phyloP scores from a whole-genome alignment of 2,113 vertebrate species.

The Abramis brama region DNA sequence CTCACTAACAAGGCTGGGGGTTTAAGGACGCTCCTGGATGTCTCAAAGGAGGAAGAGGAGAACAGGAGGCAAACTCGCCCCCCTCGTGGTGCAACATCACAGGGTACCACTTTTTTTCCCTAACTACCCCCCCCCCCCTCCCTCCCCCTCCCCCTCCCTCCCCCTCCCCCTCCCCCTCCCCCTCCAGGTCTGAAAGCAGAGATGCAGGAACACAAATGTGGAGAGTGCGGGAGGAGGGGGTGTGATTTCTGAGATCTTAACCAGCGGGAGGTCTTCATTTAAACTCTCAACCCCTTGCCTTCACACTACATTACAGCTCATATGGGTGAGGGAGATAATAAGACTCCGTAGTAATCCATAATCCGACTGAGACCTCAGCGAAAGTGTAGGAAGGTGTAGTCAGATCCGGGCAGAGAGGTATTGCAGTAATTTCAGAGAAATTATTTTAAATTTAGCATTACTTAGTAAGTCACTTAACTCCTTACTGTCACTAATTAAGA shows the following conservation, averaged over 20 bases:
- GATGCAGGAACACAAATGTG: conserved; percentile 36
- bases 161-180: neutral
- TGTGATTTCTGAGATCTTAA: conserved; percentile 31
- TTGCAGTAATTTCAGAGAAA: neutral
- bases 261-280: conserved; percentile 35
- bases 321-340: conserved; percentile 45
- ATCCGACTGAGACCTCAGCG: conserved; percentile 40
- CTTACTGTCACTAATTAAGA: neutral
- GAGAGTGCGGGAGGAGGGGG: conserved; percentile 8
- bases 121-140: neutral
- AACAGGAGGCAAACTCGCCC: conserved; percentile 53
- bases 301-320: conserved; percentile 41
- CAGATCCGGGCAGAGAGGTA: neutral
- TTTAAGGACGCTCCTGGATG: conserved; percentile 61
- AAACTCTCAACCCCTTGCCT: conserved; percentile 49
- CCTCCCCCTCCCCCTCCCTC: no score
- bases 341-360: conserved; percentile 42
- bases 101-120: conserved; percentile 55
- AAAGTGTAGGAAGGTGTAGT: conserved; percentile 30
- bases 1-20: conserved; percentile 48
- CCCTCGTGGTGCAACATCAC: conserved; percentile 50
- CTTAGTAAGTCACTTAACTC: neutral
- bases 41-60: conserved; percentile 63
- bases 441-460: neutral
- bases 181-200: conserved; percentile 27